Evolutionary conservation across 2,888 invertebrate genomes (phyloP).

Genomic region (Frankliniella intonsa): DNA sequence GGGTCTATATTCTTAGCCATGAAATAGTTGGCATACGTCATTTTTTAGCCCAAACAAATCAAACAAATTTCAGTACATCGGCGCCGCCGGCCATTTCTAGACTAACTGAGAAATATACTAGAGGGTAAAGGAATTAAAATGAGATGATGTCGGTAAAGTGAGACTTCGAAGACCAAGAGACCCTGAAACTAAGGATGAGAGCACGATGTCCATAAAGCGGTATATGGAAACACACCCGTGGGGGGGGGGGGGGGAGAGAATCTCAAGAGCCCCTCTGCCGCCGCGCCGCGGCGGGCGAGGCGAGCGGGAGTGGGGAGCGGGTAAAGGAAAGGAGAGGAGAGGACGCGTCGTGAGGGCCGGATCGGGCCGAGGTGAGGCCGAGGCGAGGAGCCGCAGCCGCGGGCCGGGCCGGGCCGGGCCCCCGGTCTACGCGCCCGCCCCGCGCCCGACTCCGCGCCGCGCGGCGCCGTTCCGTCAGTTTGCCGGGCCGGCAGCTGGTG

Average conservation of each 20-base stretch:
- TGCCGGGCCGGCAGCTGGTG: too few species aligned
- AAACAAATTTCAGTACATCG: too few species aligned
- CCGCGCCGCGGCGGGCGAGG: not conserved
- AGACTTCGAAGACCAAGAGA: too few species aligned
- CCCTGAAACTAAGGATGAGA: too few species aligned
- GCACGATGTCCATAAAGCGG: too few species aligned
- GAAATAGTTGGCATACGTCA: too few species aligned
- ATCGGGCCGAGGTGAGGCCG: constrained; percentile 45
- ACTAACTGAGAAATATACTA: too few species aligned
- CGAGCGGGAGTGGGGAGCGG: not conserved
- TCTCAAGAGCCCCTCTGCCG: not conserved
- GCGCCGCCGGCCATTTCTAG: too few species aligned
- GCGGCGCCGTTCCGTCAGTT: not conserved
- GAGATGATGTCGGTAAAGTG: too few species aligned
- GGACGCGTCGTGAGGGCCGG: constrained; percentile 45
- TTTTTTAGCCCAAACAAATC: too few species aligned
- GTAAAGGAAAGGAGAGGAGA: constrained; percentile 33
- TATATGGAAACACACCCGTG: not conserved
- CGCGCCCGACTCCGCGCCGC: not conserved
- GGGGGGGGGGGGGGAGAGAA: not conserved
- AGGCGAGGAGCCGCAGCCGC: constrained; percentile 31
- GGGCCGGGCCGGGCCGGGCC: not conserved
- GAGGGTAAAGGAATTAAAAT: too few species aligned
- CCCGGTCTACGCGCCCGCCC: not conserved
- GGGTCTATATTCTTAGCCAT: too few species aligned